Evolutionary conservation across 2,113 vertebrate genomes (phyloP).

Genomic region (Dipodomys merriami): DNA sequence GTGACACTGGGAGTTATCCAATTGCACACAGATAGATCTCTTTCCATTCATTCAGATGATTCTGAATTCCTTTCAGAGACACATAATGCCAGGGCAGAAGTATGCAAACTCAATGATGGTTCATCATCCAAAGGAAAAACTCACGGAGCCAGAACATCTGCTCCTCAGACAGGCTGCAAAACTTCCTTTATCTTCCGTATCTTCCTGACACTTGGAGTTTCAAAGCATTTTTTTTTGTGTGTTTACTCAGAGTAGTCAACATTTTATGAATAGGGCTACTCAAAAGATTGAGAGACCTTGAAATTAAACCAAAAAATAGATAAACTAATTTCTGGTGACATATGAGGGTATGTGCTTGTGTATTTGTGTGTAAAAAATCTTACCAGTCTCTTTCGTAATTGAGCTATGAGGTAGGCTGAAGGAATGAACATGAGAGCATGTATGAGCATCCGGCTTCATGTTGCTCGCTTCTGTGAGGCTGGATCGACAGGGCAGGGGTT

Average conservation of each 20-base stretch:
- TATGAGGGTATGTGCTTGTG: not conserved
- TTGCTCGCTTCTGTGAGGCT: not conserved
- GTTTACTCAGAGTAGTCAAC: constrained; percentile 45
- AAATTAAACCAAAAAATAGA: not conserved
- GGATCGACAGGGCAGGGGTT: not conserved
- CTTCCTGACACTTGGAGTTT: constrained; percentile 72
- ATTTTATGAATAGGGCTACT: constrained; percentile 55
- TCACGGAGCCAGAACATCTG: constrained; percentile 86
- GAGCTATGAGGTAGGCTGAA: not conserved
- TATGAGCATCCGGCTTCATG: not conserved
- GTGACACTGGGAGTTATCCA: constrained; percentile 86
- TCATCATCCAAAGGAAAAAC: constrained; percentile 84
- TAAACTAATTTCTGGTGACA: not conserved
- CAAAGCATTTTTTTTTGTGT: not conserved
- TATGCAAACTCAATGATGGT: constrained; percentile 79
- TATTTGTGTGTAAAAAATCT: not conserved
- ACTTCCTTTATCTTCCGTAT: constrained; percentile 83
- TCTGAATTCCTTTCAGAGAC: constrained; percentile 88
- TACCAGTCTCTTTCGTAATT: not conserved
- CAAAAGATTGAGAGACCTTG: not conserved
- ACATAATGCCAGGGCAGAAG: constrained; percentile 84
- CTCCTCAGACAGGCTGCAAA: constrained; percentile 85
- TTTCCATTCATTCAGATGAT: constrained; percentile 86
- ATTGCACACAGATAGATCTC: constrained; percentile 86
- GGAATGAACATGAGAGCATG: constrained; percentile 4